A percentile compares a stretch with the other conserved stretches of the same genome.
phyloP scores from a whole-genome alignment of 30 jellyfish, hydroid and myxozoan genomes.

The Hydractinia symbiolongicarpus region DNA sequence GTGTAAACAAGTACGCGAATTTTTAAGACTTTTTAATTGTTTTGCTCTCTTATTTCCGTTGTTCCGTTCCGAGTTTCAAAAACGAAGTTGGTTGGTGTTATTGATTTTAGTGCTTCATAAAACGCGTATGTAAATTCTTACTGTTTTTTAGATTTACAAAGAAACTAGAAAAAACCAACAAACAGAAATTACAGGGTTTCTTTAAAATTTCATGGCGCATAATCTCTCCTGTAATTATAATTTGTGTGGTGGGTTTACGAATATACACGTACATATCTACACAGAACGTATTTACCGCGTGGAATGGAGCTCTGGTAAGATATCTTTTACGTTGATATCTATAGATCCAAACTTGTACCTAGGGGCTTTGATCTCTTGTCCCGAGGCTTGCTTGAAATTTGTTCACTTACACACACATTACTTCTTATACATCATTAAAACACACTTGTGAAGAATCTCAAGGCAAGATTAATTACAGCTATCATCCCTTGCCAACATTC shows the following conservation, averaged over 20 bases:
- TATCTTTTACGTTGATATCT: background rate
- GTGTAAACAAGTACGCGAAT: conserved; percentile 52
- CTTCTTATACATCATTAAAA: no score
- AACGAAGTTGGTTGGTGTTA: no score
- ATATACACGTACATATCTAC: background rate
- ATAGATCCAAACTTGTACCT: no score
- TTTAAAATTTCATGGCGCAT: conserved; percentile 53
- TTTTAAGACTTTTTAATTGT: background rate
- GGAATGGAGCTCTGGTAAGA: conserved; percentile 59
- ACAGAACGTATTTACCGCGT: conserved; percentile 42
- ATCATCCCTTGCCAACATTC: no score
- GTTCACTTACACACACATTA: no score
- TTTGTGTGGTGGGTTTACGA: conserved; percentile 36
- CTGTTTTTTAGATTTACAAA: conserved; percentile 41
- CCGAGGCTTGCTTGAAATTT: no score
- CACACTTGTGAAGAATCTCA: no score
- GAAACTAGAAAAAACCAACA: conserved; percentile 55
- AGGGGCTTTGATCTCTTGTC: no score
- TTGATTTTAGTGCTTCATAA: background rate
- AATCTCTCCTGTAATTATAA: conserved; percentile 53
- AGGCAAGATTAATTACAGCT: no score
- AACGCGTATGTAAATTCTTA: background rate
- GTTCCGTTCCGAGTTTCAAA: background rate
- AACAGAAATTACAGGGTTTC: conserved; percentile 32
- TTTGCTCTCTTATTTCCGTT: background rate